Base-by-base conservation (phyloP, 2,113 vertebrate genomes). In the Callithrix jacchus region DNA sequence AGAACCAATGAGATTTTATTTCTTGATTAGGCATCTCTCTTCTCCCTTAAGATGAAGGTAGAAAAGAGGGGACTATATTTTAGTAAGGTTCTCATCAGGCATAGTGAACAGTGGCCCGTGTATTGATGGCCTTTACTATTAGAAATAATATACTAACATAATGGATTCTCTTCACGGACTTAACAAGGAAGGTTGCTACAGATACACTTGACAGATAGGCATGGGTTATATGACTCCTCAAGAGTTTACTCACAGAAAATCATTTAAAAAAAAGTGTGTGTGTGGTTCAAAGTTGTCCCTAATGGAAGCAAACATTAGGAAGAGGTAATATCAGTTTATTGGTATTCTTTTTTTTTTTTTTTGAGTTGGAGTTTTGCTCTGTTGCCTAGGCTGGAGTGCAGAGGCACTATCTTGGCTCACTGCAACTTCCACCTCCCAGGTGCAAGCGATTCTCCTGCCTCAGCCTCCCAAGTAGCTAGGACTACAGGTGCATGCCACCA, bases 11-110 rank as follows among this genome's bases (percentile, higher is more conserved):
- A 85, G 68, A 93, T 90, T 83, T 87, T 88, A 81, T 21, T 27
- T 93, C 30, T 70, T 81, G 30, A 87, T 10, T 45, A 87, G 32
- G 37, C 61, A 40, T 47, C 32, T 17, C 88, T 8, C 58, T 47
- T 77, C 32, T 90, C 76, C 61, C 61, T 64, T 64, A 64, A 70
- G 37, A 47, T 70, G 70, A 89, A 80, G 25, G 37, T 61, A n/a
- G 42, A 89, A 37, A 84, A 86, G 79, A 47, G 56, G 95, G 56
- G 32, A 85, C 84, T 35, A 35, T 95, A 76, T 94, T 93, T 91
- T 74, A 76, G 64, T 58, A 91, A 89, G 42, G 6, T 56, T 96
- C 71, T 97, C 27, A 42, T 64, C 76, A 91, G 68, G 49, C 64
- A n/a, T 32, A 77, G 52, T 71, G 52, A 93, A 86, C 47, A 52